These are phyloP conservation scores for Oncorhynchus mykiss DNA, from an alignment of 2,113 vertebrate genomes.

Conservation along the genomic window DNA sequence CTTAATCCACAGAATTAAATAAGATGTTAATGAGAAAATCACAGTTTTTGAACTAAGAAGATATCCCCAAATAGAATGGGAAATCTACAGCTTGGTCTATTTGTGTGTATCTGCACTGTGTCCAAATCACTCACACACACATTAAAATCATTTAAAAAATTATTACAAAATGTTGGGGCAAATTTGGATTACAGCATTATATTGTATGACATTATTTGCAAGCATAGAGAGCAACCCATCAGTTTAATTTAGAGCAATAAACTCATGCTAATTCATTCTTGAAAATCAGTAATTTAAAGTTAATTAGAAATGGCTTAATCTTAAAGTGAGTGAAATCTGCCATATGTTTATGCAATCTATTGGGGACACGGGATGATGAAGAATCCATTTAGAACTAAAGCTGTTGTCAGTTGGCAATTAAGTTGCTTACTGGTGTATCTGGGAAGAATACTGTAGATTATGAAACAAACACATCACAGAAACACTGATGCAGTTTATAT, in stretches of 20 bases:
- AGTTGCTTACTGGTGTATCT: conserved; percentile 26
- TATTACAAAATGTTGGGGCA: neutral
- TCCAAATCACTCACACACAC: conserved; percentile 16
- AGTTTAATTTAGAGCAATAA: neutral
- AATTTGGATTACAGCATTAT: conserved; percentile 4
- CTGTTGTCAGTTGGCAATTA: conserved; percentile 40
- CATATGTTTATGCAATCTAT: conserved; percentile 41
- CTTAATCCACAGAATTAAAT: neutral
- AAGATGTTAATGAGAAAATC: conserved; percentile 12
- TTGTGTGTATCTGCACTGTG: neutral
- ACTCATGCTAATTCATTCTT: conserved; percentile 48
- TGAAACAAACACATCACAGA: conserved; percentile 23
- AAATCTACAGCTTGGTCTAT: conserved; percentile 8
- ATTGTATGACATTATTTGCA: neutral
- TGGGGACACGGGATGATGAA: conserved; percentile 30
- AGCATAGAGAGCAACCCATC: neutral
- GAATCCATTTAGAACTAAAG: conserved; percentile 28
- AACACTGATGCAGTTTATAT: conserved; percentile 8
- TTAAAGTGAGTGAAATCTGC: conserved; percentile 39
- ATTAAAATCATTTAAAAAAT: conserved; percentile 10
- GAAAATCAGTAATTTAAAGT: conserved; percentile 54
- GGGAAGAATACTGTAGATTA: conserved; percentile 23
- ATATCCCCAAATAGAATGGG: conserved; percentile 56
- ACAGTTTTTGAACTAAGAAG: conserved; percentile 22
- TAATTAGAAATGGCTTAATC: conserved; percentile 53